A percentile compares a stretch with the other conserved stretches of the same genome.
phyloP scores from a whole-genome alignment of 2,888 invertebrate species.

The Yponomeuta cagnagella region DNA sequence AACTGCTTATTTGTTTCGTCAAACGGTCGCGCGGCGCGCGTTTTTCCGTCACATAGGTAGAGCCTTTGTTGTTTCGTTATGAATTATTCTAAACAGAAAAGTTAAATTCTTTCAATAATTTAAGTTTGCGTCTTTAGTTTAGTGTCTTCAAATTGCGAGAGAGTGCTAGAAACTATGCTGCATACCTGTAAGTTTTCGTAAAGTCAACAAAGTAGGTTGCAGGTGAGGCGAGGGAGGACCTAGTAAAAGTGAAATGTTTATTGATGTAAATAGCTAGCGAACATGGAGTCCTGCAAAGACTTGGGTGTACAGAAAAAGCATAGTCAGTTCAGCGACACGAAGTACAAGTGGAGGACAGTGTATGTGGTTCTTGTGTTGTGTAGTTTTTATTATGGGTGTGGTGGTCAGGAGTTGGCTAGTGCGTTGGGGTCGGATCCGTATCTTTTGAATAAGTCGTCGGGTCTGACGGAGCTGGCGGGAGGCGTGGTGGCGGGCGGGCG shows the following conservation, averaged over 20 bases:
- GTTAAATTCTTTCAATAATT: constrained; percentile 23
- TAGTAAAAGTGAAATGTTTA: constrained; percentile 61
- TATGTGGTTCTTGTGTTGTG: constrained; percentile 31
- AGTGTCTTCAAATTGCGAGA: constrained; percentile 23
- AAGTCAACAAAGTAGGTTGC: constrained; percentile 41
- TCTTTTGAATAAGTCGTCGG: constrained; percentile 57
- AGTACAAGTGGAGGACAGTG: constrained; percentile 71
- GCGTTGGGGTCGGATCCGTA: constrained; percentile 52
- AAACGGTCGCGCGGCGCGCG: constrained; percentile 64
- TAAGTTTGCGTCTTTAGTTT: constrained; percentile 23
- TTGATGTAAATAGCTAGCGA: constrained; percentile 50
- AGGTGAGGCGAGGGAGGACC: constrained; percentile 40
- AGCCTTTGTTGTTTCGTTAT: constrained; percentile 66
- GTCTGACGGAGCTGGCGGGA: constrained; percentile 77
- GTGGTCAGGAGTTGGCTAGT: constrained; percentile 49
- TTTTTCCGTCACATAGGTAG: constrained; percentile 40
- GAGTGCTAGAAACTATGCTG: constrained; percentile 22
- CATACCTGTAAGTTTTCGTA: constrained; percentile 47
- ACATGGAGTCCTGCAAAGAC: constrained; percentile 59
- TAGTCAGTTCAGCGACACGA: constrained; percentile 71
- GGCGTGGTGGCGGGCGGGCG: constrained; percentile 78
- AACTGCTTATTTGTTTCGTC: constrained; percentile 62
- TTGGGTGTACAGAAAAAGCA: constrained; percentile 69
- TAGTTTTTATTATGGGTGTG: constrained; percentile 35
- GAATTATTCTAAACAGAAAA: constrained; percentile 41